Evolutionary conservation across 1,140 invertebrate genomes (phyloP), one percentile per base, ranked within the genome.

Genomic region (Drosophila chauvacae): DNA sequence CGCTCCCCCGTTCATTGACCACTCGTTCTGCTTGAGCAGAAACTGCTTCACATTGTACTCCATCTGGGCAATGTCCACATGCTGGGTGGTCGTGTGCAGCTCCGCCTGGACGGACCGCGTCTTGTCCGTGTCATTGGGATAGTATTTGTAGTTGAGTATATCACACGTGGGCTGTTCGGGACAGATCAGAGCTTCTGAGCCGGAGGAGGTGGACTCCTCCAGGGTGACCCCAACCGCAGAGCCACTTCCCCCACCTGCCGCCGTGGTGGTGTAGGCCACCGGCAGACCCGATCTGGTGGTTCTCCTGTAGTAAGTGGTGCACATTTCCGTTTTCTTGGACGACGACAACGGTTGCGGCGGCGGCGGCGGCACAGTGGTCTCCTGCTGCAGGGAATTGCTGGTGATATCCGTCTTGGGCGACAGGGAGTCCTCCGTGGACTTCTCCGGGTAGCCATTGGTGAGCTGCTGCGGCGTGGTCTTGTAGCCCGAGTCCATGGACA

Each of bases 31-130:
- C 63, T 94, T 94, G 57, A 94, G 82, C 71, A 95, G 81, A 75
- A 95, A 95, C 77, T 94, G 94, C 88, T 94, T 94, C 5, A 95
- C 94, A 90, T 95, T 95, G 81, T 94, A 94, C 76, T 95, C 94
- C 94, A 95, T 95, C 77, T 94, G 93, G 18, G 94, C 94, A 55
- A 95, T 93, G 83, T 94, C 94, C 57, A 93, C 90, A 20, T 81
- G 81, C 35, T 92, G 82, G 3, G 88, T 92, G 55, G 91, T 92
- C 16, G 87, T 92, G 26, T 92, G 91, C 57, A 92, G 76, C 69
- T 92, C 91, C 39, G 91, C 85, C 53, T 91, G 84, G n/a, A 91
- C 77, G 50, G 91, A 79, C 16, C 80, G 71, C 51, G 77, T 91
- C 59, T 92, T 92, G 62, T 92, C 91, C 74, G 85, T 90, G 23